Evolutionary conservation across 2,888 invertebrate genomes (phyloP).

Genomic region (Hetaerina titia): DNA sequence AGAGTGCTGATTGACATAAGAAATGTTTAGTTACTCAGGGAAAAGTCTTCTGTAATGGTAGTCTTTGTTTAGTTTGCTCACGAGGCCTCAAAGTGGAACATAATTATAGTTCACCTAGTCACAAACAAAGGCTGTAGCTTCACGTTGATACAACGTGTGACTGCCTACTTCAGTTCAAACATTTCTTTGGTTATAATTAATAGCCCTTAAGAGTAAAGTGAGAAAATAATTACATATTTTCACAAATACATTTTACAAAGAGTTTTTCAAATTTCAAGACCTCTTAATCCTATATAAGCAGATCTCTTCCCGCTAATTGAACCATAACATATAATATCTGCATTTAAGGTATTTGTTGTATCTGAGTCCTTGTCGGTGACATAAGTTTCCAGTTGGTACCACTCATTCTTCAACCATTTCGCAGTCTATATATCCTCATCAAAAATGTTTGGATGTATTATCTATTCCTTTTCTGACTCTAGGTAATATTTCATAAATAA

Average conservation of each 20-base stretch:
- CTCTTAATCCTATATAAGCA: slow-evolving; percentile 21
- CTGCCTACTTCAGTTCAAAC: slow-evolving; percentile 48
- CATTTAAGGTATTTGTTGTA: slow-evolving; percentile 36
- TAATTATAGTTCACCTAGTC: slow-evolving; percentile 43
- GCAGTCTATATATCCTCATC: not conserved
- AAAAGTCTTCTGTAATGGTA: slow-evolving; percentile 47
- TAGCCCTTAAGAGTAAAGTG: slow-evolving; percentile 11
- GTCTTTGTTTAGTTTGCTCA: slow-evolving; percentile 49
- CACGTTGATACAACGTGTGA: slow-evolving; percentile 62
- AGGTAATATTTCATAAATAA: not conserved
- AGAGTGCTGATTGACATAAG: slow-evolving; percentile 53
- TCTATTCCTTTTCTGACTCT: not conserved
- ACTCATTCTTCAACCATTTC: not conserved
- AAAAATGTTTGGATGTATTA: not conserved
- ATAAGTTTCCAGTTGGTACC: too few relatives aligned
- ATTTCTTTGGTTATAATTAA: slow-evolving; percentile 60
- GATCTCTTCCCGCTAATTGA: not conserved
- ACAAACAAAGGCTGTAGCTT: slow-evolving; percentile 14
- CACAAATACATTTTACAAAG: not conserved
- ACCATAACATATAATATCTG: slow-evolving; percentile 4
- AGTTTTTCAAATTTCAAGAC: slow-evolving; percentile 34
- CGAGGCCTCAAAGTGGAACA: slow-evolving; percentile 21
- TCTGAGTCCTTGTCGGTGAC: not conserved
- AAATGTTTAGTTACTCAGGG: slow-evolving; percentile 42
- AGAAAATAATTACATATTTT: not conserved